Evolutionary conservation across 2,888 invertebrate genomes (phyloP).

Genomic region (Epinotia ramella): DNA sequence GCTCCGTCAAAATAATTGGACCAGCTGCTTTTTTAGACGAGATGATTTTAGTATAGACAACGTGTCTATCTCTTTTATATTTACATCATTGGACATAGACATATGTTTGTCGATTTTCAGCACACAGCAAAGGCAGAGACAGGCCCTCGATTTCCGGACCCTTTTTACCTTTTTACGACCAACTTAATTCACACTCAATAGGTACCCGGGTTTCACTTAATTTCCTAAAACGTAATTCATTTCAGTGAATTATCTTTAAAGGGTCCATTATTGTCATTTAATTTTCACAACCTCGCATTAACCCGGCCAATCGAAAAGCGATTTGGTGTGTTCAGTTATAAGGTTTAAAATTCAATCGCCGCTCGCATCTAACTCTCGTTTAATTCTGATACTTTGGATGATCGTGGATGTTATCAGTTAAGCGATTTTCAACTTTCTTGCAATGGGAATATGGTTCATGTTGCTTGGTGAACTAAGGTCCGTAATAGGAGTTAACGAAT

Average conservation of each 20-base stretch:
- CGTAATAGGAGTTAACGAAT: too few species aligned
- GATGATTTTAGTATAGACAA: too few species aligned
- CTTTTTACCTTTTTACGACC: not conserved
- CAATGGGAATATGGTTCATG: too few species aligned
- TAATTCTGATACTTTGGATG: not conserved
- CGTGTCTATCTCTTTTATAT: too few species aligned
- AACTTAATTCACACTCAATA: not conserved
- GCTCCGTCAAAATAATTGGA: too few species aligned
- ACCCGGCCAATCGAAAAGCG: not conserved
- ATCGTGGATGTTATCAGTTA: not conserved
- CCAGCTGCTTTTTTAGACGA: too few species aligned
- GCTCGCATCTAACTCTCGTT: not conserved
- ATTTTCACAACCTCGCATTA: not conserved
- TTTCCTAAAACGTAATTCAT: constrained; percentile 2
- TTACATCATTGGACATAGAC: too few species aligned
- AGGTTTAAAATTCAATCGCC: not conserved
- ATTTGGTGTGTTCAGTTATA: not conserved
- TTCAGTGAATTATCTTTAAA: constrained; percentile 10
- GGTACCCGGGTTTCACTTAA: not conserved
- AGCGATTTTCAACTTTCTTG: not conserved
- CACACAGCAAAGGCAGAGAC: too few species aligned
- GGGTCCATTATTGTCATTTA: not conserved
- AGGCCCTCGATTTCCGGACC: not conserved
- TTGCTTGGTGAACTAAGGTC: too few species aligned
- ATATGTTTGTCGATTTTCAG: too few species aligned